Base-by-base conservation (phyloP, 2,797 vertebrate genomes). In the Argya squamiceps region DNA sequence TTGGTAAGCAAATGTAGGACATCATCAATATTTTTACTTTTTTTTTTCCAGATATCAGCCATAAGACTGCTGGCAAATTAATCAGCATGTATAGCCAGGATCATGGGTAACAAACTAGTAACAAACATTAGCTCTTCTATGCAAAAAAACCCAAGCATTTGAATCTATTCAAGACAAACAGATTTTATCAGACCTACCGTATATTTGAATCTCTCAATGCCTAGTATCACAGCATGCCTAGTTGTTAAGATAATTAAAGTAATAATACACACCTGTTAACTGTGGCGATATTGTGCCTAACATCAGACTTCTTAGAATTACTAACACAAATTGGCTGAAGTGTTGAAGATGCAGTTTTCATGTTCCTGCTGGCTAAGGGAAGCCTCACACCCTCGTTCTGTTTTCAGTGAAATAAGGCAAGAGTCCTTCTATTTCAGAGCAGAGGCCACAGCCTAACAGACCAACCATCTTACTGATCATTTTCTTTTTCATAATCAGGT, bases 201-300 rank as follows among this genome's bases (percentile, higher is more conserved):
- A 60, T 59, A 74, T 94, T 90, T 92, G 88, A 95, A 90, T 94
- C 52, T 97, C 86, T 95, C 84, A 94, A 68, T 94, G 79, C 73
- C 95, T 92, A 58, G 89, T 97, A 92, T 77, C 96, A 92, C 94
- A 96, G 93, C 93, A 63, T 62, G 88, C 62, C 80, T 78, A 56
- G 71, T 74, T 96, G 86, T 95, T 97, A 96, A 93, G 68, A 74
- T 82, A 91, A 97, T 97, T 93, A 93, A 93, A 91, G 82, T 77
- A 71, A 93, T 82, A 73, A 92, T 84, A 87, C 84, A 87, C 84
- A 96, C 70, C 56, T 89, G 86, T 92, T 97, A 93, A 93, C 93
- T 46, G 84, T 52, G 47, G 37, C 27, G 80, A 69, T 95, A 83
- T 77, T 91, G 84, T 10, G 16, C 68, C 71, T 75, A 93, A 52